Evolutionary conservation across 2,113 vertebrate genomes (phyloP), one percentile per base, ranked within the genome.

Genomic region (Perccottus glenii): DNA sequence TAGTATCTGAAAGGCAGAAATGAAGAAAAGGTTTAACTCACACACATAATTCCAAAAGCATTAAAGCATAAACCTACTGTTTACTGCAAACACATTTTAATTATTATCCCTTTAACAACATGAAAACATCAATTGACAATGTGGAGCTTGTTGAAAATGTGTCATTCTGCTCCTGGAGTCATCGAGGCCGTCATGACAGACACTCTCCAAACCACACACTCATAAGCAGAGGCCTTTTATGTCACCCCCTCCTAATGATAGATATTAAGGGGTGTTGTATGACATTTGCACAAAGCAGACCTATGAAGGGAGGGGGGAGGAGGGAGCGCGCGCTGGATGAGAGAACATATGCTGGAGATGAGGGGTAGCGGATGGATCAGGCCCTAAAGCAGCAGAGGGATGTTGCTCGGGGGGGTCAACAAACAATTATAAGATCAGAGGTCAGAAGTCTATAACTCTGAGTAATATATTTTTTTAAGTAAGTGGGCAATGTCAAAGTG

Each of bases 1-100:
- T 97, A 96, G 77, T 97, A 96, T 80, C 96, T 97, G 87, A 11
- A 45, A 44, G 58, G 43, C 6, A 74, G 9, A 35, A 62, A 0
- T 15, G 38, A 71, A 60, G 1, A 60, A 11, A 46, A 16, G 0
- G 6, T 43, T 49, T 0, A 40, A 74, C 48, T 60, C 50, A 59
- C 10, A 76, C 12, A 52, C 0, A 4, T 10, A 27, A 51, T 3
- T 55, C 3, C 6, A 53, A 14, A 36, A 12, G 32, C 33, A 38
- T n/a, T 35, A 12, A 6, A 50, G 3, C 48, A 15, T n/a, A 46
- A 32, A 12, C 40, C 38, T 16, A 3, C 42, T 40, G 11, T 36
- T 15, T 46, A 19, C 11, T 6, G 49, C 14, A 16, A 55, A 33
- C 14, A 10, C 4, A 32, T 35, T 32, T 6, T 52, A 36, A 48